Conservation (phyloP, 2,797 vertebrate species). For the Acanthurus lineatus region DNA sequence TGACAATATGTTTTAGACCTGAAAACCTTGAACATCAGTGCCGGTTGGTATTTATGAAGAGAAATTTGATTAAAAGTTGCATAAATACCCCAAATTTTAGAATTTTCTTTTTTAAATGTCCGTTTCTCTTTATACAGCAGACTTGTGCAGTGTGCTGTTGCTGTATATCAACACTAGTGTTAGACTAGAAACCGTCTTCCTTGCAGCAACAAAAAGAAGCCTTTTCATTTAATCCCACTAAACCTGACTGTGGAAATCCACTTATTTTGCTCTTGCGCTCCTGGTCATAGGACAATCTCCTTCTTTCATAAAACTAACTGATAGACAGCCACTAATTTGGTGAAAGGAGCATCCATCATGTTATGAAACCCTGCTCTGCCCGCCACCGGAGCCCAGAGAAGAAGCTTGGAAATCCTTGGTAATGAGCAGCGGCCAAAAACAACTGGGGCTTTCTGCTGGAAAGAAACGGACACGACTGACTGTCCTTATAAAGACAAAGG, state of each 20-base stretch:
- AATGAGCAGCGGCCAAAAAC: conserved; percentile 53
- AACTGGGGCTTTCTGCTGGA: conserved; percentile 38
- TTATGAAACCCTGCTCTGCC: conserved; percentile 36
- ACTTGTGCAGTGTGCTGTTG: neutral
- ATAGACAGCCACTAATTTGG: conserved; percentile 36
- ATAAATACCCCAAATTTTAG: neutral
- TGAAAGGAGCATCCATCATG: conserved; percentile 40
- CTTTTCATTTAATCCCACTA: neutral
- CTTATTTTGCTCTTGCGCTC: neutral
- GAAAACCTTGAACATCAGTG: neutral
- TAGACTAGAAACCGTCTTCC: neutral
- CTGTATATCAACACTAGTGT: neutral
- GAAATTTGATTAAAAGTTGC: neutral
- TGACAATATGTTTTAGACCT: neutral
- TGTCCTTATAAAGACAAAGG: conserved; percentile 67
- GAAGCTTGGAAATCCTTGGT: conserved; percentile 49
- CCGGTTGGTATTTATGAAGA: neutral
- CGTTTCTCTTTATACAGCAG: too few relatives aligned
- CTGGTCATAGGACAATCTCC: neutral
- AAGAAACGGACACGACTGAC: conserved; percentile 23
- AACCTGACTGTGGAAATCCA: neutral
- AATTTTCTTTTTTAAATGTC: neutral
- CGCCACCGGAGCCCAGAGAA: conserved; percentile 7
- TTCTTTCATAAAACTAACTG: conserved; percentile 5
- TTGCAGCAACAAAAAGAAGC: neutral